Conservation (phyloP, 92 coral and sea anemone genomes). For the Scolanthus callimorphus region DNA sequence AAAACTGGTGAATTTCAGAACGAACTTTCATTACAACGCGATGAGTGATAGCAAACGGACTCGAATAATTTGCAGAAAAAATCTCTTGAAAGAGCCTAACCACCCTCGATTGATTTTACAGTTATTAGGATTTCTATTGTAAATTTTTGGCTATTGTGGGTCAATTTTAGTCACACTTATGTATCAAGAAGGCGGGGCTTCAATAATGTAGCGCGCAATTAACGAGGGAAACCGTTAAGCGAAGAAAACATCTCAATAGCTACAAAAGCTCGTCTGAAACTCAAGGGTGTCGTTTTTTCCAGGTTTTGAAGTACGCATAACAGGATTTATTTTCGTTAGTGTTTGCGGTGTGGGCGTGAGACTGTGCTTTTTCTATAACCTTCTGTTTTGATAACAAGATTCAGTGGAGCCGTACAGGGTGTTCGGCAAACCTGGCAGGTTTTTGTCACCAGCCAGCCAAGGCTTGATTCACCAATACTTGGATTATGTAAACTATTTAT, state of each 20-base stretch:
- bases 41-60: not conserved
- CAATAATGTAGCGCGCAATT: too few species aligned
- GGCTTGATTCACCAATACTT: conserved; percentile 48
- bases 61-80: not conserved
- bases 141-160: not conserved
- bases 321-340: too few species aligned
- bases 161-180: conserved; percentile 18
- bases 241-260: too few species aligned
- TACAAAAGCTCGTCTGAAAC: too few species aligned
- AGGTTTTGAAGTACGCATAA: too few species aligned
- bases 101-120: not conserved
- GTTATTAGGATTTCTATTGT: not conserved
- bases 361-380: conserved; percentile 22
- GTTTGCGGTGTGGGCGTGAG: conserved; percentile 14
- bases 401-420: conserved; percentile 71
- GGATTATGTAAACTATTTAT: conserved; percentile 61
- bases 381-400: conserved; percentile 56
- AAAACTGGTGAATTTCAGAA: too few species aligned
- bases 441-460: conserved; percentile 40
- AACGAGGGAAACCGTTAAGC: too few species aligned
- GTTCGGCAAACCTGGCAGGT: conserved; percentile 49
- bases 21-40: not conserved
- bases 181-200: conserved; percentile 27
- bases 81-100: not conserved
- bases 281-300: too few species aligned